These are phyloP conservation scores for Philhelius pedissequus DNA, from an alignment of 2,888 invertebrate genomes.

Conservation along the genomic window DNA sequence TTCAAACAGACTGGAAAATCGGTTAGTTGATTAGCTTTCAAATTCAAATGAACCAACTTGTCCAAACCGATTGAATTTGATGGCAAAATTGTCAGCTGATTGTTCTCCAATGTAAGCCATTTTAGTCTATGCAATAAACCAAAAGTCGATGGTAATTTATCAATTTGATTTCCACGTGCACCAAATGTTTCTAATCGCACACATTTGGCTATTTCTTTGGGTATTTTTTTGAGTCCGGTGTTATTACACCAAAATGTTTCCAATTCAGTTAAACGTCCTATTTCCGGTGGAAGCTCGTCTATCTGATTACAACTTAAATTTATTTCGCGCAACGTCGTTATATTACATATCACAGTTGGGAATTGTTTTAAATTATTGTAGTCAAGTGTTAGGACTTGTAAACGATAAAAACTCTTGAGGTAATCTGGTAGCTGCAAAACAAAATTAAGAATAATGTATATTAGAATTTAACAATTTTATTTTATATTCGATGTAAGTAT, in stretches of 20 bases:
- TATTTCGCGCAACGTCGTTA: constrained; percentile 82
- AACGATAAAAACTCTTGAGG: constrained; percentile 80
- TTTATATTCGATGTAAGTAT: no score
- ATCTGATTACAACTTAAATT: constrained; percentile 85
- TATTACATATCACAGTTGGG: constrained; percentile 82
- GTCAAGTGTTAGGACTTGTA: constrained; percentile 83
- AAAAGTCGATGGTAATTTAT: constrained; percentile 81
- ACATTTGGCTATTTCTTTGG: constrained; percentile 83
- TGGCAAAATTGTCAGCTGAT: constrained; percentile 81
- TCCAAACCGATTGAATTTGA: constrained; percentile 80
- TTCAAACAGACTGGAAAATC: constrained; percentile 79
- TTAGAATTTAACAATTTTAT: no score
- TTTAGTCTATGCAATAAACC: constrained; percentile 81
- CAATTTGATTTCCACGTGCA: constrained; percentile 83
- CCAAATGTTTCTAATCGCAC: constrained; percentile 83
- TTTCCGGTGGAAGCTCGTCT: constrained; percentile 81
- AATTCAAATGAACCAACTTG: constrained; percentile 83
- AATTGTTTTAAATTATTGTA: constrained; percentile 83
- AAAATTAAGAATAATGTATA: no score
- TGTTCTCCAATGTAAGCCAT: constrained; percentile 85
- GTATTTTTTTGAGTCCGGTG: constrained; percentile 81
- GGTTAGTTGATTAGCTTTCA: constrained; percentile 81
- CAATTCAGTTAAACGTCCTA: constrained; percentile 82
- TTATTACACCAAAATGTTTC: constrained; percentile 86
- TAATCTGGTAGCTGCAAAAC: constrained; percentile 78